Evolutionary conservation across 2,113 vertebrate genomes (phyloP).

Genomic region (Anguilla rostrata): DNA sequence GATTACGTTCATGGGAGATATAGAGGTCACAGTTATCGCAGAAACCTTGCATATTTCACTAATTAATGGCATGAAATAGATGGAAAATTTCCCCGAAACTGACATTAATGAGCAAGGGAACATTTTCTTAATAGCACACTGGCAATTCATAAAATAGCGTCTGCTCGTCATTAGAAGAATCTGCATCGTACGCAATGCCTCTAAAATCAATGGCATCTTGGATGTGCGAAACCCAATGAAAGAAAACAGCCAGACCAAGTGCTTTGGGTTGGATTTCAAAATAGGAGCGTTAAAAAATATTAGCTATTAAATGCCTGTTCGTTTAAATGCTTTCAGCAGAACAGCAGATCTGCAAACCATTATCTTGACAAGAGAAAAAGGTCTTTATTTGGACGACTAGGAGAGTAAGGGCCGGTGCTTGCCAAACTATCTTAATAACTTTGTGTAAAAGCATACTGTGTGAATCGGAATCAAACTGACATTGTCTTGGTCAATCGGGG

Average conservation of each 20-base stretch:
- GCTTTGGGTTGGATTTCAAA: not conserved
- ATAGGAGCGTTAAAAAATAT: not conserved
- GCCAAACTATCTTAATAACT: constrained; percentile 31
- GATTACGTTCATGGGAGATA: not conserved
- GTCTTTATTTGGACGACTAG: constrained; percentile 21
- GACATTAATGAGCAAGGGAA: not conserved
- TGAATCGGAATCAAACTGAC: constrained; percentile 48
- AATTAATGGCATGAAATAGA: not conserved
- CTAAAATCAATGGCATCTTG: too few relatives aligned
- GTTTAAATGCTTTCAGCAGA: constrained; percentile 35
- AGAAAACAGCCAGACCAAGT: not conserved
- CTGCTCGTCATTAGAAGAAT: not conserved
- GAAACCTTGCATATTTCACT: not conserved
- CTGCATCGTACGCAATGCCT: not conserved
- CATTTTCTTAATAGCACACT: not conserved
- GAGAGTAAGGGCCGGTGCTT: not conserved
- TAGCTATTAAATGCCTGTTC: not conserved
- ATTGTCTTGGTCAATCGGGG: constrained; percentile 22
- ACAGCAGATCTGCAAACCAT: constrained; percentile 57
- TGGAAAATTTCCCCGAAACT: not conserved
- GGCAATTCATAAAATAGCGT: not conserved
- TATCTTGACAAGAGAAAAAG: constrained; percentile 47
- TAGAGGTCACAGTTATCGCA: not conserved
- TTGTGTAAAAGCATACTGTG: constrained; percentile 45
- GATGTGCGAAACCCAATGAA: not conserved